These are phyloP conservation scores for Drosophila sordidula DNA, from an alignment of 2,888 invertebrate species.

Conservation along the genomic window DNA sequence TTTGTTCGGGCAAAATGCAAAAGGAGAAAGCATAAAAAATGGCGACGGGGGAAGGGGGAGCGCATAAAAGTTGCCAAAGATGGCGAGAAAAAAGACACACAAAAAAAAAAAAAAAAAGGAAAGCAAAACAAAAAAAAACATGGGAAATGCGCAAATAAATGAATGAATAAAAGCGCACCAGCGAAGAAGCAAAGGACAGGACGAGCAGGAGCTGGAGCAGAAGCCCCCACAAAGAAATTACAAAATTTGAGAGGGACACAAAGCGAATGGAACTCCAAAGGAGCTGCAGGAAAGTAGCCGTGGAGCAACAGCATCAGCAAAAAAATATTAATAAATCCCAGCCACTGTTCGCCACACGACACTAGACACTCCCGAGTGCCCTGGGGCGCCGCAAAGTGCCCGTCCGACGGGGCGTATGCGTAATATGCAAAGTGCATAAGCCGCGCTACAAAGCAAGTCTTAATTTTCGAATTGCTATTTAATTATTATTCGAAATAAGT, in stretches of 20 bases:
- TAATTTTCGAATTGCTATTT: too few species aligned
- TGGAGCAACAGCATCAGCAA: constrained; percentile 28
- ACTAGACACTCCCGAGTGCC: constrained; percentile 43
- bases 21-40: constrained; percentile 57
- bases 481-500: too few species aligned
- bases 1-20: constrained; percentile 71
- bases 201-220: constrained; percentile 1
- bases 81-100: constrained; percentile 31
- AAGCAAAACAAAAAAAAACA: constrained; percentile 50
- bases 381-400: constrained; percentile 37
- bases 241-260: constrained; percentile 37
- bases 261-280: constrained; percentile 16
- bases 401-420: constrained; percentile 67
- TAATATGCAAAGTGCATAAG: constrained; percentile 49
- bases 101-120: constrained; percentile 22
- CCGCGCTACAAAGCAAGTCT: neutral
- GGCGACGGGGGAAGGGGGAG: constrained; percentile 8
- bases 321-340: constrained; percentile 76
- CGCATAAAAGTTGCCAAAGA: constrained; percentile 64
- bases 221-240: constrained; percentile 54
- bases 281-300: constrained; percentile 4
- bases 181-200: constrained; percentile 7
- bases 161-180: constrained; percentile 77
- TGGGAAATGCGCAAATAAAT: constrained; percentile 81
- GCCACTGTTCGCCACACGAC: constrained; percentile 58